These are phyloP conservation scores for Ophioderma brevispina DNA, from an alignment of 35 echinoderm and acorn worm genomes.

Conservation along the genomic window DNA sequence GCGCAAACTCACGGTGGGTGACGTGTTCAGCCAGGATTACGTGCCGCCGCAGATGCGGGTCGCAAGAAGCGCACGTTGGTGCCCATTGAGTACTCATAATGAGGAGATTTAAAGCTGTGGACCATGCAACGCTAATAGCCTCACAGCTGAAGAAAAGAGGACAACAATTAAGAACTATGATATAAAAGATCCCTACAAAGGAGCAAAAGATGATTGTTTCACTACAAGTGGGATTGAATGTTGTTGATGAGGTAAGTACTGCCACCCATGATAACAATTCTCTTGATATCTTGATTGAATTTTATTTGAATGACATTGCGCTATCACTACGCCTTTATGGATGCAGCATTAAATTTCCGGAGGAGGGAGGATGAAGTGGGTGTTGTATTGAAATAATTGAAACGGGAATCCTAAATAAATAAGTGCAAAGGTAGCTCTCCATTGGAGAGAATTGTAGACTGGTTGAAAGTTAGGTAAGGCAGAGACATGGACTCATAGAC, in stretches of 20 bases:
- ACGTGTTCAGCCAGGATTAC: slow-evolving; percentile 96
- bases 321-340: not conserved
- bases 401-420: too few species aligned
- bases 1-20: slow-evolving; percentile 80
- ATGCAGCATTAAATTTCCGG: not conserved
- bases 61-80: slow-evolving; percentile 89
- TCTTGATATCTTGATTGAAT: not conserved
- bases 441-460: too few species aligned
- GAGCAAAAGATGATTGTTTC: slow-evolving; percentile 92
- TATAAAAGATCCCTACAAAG: slow-evolving; percentile 65
- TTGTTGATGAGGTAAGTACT: slow-evolving; percentile 93
- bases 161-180: slow-evolving; percentile 95
- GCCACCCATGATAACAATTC: not conserved
- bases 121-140: slow-evolving; percentile 39
- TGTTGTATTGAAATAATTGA: too few species aligned
- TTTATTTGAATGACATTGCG: not conserved
- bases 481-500: too few species aligned
- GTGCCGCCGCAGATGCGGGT: slow-evolving; percentile 47
- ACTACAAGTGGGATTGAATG: slow-evolving; percentile 86
- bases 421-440: too few species aligned
- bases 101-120: slow-evolving; percentile 96
- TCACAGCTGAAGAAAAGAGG: slow-evolving; percentile 90
- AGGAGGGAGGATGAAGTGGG: too few species aligned
- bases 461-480: too few species aligned
- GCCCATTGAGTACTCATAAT: slow-evolving; percentile 96